phyloP scores from a whole-genome alignment of 2,888 invertebrate species.

The Sphaeridia pumilis region DNA sequence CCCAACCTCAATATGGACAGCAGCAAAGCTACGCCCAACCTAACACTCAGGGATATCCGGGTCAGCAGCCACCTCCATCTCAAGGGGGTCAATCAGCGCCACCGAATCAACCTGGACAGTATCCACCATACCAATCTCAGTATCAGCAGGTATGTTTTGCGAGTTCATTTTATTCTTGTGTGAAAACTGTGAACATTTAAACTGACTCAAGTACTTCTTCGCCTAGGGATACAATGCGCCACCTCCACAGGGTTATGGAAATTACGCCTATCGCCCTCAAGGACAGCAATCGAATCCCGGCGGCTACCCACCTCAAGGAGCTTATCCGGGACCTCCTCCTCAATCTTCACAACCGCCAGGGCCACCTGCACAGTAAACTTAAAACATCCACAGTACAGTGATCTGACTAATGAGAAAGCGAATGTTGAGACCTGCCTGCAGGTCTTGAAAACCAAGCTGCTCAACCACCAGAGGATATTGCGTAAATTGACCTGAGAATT shows the following conservation, averaged over 20 bases:
- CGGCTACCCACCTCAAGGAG: conserved; percentile 10
- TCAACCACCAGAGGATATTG: too few relatives aligned
- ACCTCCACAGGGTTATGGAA: conserved; percentile 24
- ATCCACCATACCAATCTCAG: conserved; percentile 40
- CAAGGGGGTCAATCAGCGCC: conserved; percentile 29
- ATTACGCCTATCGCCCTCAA: conserved; percentile 21
- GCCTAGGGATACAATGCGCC: conserved; percentile 29
- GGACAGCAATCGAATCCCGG: conserved; percentile 12
- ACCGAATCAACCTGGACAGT: conserved; percentile 31
- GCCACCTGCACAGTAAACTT: conserved; percentile 13
- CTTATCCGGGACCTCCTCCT: conserved; percentile 14
- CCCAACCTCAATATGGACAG: conserved; percentile 27
- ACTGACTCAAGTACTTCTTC: neutral
- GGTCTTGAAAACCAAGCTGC: too few relatives aligned
- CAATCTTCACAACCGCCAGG: conserved; percentile 20
- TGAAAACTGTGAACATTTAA: neutral
- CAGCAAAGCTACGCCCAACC: conserved; percentile 32
- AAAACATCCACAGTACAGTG: too few relatives aligned
- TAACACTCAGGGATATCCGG: conserved; percentile 34
- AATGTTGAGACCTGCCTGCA: too few relatives aligned
- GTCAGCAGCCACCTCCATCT: conserved; percentile 36
- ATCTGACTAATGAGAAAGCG: too few relatives aligned
- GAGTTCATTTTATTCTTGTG: neutral
- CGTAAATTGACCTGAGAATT: too few relatives aligned
- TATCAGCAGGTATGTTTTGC: conserved; percentile 43